A percentile compares a stretch with the other conserved stretches of the same genome.
Conservation (phyloP, 2,888 invertebrate genomes). For the Cephus rjabovi region DNA sequence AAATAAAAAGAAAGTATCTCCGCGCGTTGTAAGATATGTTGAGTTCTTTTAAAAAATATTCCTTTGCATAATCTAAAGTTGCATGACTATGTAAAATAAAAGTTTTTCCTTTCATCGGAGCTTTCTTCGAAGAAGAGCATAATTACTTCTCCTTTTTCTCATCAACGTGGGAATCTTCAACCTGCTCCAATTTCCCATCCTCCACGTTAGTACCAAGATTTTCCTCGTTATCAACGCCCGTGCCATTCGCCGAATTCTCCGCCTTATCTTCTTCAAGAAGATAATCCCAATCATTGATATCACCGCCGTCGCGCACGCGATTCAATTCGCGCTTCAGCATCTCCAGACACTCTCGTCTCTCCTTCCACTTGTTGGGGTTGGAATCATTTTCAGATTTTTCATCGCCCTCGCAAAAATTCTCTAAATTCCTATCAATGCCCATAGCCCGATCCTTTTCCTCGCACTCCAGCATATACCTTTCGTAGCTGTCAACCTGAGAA, state of each 20-base stretch:
- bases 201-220: neutral
- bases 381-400: constrained; percentile 12
- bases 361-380: constrained; percentile 53
- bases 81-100: neutral
- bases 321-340: constrained; percentile 60
- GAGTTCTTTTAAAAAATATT: neutral
- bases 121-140: neutral
- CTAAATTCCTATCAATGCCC: constrained; percentile 17
- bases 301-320: constrained; percentile 55
- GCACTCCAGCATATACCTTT: constrained; percentile 56
- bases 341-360: constrained; percentile 57
- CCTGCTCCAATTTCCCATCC: constrained; percentile 2
- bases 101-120: neutral
- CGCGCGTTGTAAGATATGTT: neutral
- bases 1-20: neutral
- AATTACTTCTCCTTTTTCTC: constrained; percentile 38
- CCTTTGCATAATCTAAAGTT: neutral
- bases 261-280: constrained; percentile 47
- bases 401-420: constrained; percentile 20
- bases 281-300: constrained; percentile 56
- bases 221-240: constrained; percentile 11
- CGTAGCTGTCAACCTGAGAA: constrained; percentile 54
- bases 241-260: constrained; percentile 13
- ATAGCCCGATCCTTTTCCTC: constrained; percentile 51
- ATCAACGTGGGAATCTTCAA: constrained; percentile 17